Conservation (phyloP, 2,888 invertebrate genomes). For the Amphipyra tragopoginis region DNA sequence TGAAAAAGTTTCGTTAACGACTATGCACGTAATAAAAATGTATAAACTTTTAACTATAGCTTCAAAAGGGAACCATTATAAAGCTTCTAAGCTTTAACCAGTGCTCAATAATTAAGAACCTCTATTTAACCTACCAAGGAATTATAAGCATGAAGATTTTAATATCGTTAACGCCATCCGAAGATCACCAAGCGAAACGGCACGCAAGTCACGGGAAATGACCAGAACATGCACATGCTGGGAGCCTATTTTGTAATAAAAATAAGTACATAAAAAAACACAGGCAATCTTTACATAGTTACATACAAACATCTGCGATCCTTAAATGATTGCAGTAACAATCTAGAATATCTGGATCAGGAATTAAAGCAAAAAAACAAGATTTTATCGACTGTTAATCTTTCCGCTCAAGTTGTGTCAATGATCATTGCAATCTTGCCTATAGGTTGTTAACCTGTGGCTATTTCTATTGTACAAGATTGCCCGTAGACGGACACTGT, state of each 20-base stretch:
- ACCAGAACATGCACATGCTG: constrained; percentile 17
- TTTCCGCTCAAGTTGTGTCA: constrained; percentile 30
- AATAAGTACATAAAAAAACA: background rate
- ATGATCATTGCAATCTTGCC: constrained; percentile 25
- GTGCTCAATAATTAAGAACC: constrained; percentile 24
- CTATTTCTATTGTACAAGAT: constrained; percentile 9
- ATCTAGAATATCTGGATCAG: background rate
- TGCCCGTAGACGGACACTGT: background rate
- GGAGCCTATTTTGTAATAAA: constrained; percentile 21
- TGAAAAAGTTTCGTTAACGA: too few relatives aligned
- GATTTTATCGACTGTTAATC: constrained; percentile 24
- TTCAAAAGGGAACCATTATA: too few relatives aligned
- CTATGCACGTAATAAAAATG: too few relatives aligned
- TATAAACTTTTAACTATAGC: too few relatives aligned
- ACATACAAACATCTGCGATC: background rate
- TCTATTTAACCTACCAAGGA: constrained; percentile 19
- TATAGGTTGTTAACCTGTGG: constrained; percentile 33
- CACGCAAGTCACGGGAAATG: constrained; percentile 51
- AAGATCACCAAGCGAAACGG: constrained; percentile 45
- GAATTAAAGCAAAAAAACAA: constrained; percentile 18
- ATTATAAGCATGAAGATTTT: constrained; percentile 45
- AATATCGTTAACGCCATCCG: constrained; percentile 25
- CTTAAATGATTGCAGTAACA: background rate
- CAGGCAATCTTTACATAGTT: background rate
- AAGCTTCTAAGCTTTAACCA: too few relatives aligned